These are phyloP conservation scores for Falcaria lacertinaria DNA, from an alignment of 2,888 invertebrate species.

Conservation along the genomic window DNA sequence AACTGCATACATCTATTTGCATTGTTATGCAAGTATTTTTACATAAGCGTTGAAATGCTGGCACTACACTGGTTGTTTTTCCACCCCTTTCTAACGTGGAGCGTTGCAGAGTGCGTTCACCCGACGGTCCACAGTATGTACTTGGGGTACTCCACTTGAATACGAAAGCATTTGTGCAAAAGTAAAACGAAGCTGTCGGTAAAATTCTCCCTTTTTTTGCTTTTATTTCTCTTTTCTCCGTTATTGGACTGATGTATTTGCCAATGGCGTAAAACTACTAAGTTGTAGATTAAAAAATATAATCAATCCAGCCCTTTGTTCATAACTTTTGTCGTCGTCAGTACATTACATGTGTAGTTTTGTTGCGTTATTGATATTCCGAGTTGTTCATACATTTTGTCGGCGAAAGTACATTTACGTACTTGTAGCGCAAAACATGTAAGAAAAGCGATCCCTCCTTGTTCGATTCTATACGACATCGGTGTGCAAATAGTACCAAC, in stretches of 20 bases:
- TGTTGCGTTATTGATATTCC: too few species aligned
- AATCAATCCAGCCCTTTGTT: too few species aligned
- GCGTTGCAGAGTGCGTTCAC: slow-evolving; percentile 27
- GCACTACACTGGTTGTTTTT: slow-evolving; percentile 2
- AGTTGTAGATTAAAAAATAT: too few species aligned
- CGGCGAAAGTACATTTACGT: not conserved
- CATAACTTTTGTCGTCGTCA: too few species aligned
- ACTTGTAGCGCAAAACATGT: not conserved
- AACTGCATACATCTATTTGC: slow-evolving; percentile 8
- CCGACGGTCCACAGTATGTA: slow-evolving; percentile 12
- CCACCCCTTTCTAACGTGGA: not conserved
- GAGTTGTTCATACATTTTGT: not conserved
- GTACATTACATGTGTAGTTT: too few species aligned
- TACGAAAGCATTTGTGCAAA: slow-evolving; percentile 40
- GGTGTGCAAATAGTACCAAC: not conserved
- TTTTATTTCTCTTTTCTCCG: not conserved
- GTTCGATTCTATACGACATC: not conserved
- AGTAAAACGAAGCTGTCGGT: slow-evolving; percentile 8
- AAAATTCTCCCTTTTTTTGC: not conserved
- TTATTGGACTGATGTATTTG: not conserved
- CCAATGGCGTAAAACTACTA: too few species aligned
- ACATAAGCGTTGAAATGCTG: not conserved
- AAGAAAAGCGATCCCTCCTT: not conserved
- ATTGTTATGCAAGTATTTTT: not conserved
- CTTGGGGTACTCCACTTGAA: slow-evolving; percentile 30